Percentiles rank a stretch among this genome's conserved stretches.
Evolutionary conservation across 92 coral and sea anemone genomes (phyloP).

Genomic region (Epizoanthus scotinus): DNA sequence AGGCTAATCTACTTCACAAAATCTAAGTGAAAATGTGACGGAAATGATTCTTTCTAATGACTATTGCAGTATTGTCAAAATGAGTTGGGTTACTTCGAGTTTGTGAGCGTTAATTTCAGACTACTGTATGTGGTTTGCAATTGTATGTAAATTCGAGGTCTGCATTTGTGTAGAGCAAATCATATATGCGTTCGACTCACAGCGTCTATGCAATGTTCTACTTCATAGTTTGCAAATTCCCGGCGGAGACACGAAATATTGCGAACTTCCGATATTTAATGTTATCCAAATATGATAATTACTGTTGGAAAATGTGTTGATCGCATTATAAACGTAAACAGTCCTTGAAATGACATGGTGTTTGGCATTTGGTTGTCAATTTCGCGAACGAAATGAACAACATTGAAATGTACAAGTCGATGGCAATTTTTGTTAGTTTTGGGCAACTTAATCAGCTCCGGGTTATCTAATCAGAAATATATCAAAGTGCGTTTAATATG

Average conservation of each 20-base stretch:
- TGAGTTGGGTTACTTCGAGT: background rate
- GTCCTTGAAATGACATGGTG: background rate
- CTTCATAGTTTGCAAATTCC: conserved; percentile 6
- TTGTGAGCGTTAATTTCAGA: background rate
- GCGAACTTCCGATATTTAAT: conserved; percentile 17
- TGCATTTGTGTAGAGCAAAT: background rate
- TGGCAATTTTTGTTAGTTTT: too few species aligned
- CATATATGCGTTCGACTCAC: background rate
- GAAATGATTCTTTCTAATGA: conserved; percentile 6
- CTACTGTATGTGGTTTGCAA: background rate
- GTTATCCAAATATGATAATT: conserved; percentile 27
- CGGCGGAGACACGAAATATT: background rate
- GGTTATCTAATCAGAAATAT: too few species aligned
- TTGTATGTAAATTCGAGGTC: conserved; percentile 3
- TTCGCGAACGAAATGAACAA: conserved; percentile 20
- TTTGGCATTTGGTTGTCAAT: background rate
- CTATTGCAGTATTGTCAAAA: conserved; percentile 5
- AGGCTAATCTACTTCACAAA: background rate
- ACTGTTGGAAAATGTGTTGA: conserved; percentile 17
- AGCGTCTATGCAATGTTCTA: background rate
- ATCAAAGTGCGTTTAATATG: too few species aligned
- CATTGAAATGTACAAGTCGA: background rate
- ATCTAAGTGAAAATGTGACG: conserved; percentile 1
- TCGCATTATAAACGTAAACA: conserved; percentile 18
- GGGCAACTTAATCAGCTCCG: too few species aligned